These are phyloP conservation scores for Caranx melampygus DNA, from an alignment of 2,113 vertebrate genomes.

Conservation along the genomic window DNA sequence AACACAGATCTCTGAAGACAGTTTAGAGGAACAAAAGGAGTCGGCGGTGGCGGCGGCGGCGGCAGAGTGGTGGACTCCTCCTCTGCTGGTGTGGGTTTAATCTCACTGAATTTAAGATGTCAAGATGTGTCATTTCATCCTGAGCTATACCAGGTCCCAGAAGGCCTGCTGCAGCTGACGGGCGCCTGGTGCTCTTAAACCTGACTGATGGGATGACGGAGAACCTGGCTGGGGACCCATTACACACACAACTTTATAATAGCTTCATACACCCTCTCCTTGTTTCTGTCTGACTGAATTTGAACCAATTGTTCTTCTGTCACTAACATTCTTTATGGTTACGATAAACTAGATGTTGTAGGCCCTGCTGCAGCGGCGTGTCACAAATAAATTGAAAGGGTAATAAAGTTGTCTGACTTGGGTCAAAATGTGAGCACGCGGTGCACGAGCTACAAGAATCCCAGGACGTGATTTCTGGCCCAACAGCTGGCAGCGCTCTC, in stretches of 20 bases:
- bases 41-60: constrained; percentile 11
- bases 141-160: constrained; percentile 68
- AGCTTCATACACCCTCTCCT: constrained; percentile 55
- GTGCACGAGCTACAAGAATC: constrained; percentile 19
- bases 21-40: constrained; percentile 50
- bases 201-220: constrained; percentile 77
- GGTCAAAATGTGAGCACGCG: constrained; percentile 45
- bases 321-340: constrained; percentile 74
- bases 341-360: constrained; percentile 71
- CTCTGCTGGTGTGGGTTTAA: constrained; percentile 74
- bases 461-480: constrained; percentile 26
- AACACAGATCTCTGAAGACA: constrained; percentile 68
- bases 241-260: constrained; percentile 74
- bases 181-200: constrained; percentile 71
- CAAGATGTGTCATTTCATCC: constrained; percentile 79
- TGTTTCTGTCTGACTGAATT: constrained; percentile 67
- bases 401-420: constrained; percentile 70
- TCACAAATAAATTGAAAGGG: constrained; percentile 72
- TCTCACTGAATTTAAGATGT: constrained; percentile 79
- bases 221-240: constrained; percentile 69
- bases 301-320: constrained; percentile 77
- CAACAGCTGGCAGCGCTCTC: constrained; percentile 47
- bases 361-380: constrained; percentile 42
- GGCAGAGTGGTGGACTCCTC: constrained; percentile 20
- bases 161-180: constrained; percentile 46